Evolutionary conservation across 2,113 vertebrate species (phyloP), one percentile per base, ranked within the genome.

Genomic region (Anseranas semipalmata): DNA sequence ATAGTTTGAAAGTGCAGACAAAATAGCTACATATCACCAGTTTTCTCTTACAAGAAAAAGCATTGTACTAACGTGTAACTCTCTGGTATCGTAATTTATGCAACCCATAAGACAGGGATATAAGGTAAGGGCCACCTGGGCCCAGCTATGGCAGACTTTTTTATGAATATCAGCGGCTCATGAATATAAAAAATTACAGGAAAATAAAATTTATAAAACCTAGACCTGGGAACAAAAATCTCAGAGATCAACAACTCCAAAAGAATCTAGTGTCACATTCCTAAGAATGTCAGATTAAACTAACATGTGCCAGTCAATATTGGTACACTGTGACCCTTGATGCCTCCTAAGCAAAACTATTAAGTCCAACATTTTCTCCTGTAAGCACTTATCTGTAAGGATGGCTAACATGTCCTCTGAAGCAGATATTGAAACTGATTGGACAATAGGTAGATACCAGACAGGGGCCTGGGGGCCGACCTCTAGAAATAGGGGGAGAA

Each of bases 371-470:
- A 99, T 99, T 98, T 98, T 98, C 97, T 98, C 98, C 98, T 98
- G 98, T 99, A 98, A 99, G 98, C 98, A 98, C 99, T 99, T 99
- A 99, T 98, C 98, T 98, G 98, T 98, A 98, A 98, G 98, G 98
- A 98, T 98, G 98, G 98, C 98, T 99, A 99, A 99, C 98, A 98
- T 98, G 98, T 99, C 98, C 98, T 98, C 98, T 97, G 97, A 98
- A 99, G 98, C 98, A 99, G 99, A 99, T 99, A 99, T 99, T 98
- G 98, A 99, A 98, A 98, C 98, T 98, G 98, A 99, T 99, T 99
- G 99, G 99, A 99, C 99, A 99, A 99, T 99, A 98, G 98, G 98
- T 98, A 98, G 98, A 99, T 98, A 98, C 98, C 98, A 99, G 99
- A 98, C 98, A 98, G 98, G 98, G 98, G 98, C 98, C 97, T 97